Evolutionary conservation across 2,797 vertebrate genomes (phyloP), one percentile per base, ranked within the genome.

Genomic region (Lepilemur ruficaudatus): DNA sequence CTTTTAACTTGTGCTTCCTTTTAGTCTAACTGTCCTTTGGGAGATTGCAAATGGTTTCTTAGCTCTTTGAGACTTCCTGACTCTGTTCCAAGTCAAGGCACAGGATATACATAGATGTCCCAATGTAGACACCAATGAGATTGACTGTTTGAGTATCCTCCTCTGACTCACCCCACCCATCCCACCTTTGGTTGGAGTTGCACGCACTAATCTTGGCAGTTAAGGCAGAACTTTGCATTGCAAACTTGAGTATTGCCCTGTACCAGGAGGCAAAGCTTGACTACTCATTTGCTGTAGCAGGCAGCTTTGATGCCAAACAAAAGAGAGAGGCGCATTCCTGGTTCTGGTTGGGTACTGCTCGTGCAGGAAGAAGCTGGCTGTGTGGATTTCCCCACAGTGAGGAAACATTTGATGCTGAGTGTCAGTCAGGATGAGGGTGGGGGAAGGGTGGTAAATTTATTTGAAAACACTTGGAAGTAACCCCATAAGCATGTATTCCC

Each of bases 391-490:
- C 87, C 55, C 23, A 57, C 25, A 41, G 63, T 12, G 28, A 81
- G 55, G 15, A 61, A 92, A 57, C 9, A 23, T 67, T 89, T 55
- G 59, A 89, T 94, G 20, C 12, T 48, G 12, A 35, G 3, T 65
- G 4, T 52, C 28, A n/a, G 1, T 92, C 52, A 73, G 46, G 72
- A 81, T 81, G 50, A 90, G 43, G 18, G 48, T 4, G 10, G 11
- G 5, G 11, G 20, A 18, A 52, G 75, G 59, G 25, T 5, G 59
- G 7, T 65, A 50, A 9, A 25, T 65, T 75, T 65, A 69, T 23
- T 76, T 91, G 13, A 61, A 86, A 90, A 76, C 9, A 72, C 83
- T 86, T 94, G 52, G 25, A n/a, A n/a, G n/a, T n/a, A n/a, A n/a
- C n/a, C n/a, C n/a, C n/a, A n/a, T n/a, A n/a, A n/a, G n/a, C n/a